Percentiles rank a stretch among this genome's conserved stretches.
These are phyloP conservation scores for Actinernus sp. DNA, from an alignment of 92 coral and sea anemone species.

Conservation along the genomic window DNA sequence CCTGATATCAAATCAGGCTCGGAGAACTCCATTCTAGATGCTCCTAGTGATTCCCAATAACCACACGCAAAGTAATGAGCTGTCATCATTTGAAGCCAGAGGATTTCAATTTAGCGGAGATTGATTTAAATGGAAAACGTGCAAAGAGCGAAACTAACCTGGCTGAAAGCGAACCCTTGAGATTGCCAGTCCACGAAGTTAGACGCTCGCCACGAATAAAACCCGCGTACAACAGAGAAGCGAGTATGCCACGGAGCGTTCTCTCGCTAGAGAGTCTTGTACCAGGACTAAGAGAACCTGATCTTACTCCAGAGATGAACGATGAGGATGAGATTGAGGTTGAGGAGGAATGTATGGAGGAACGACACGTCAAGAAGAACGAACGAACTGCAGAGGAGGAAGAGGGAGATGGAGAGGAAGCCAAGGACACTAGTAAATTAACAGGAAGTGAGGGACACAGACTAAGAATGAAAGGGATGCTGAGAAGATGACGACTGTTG, in stretches of 20 bases:
- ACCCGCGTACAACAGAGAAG: background rate
- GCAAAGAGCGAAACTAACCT: constrained; percentile 39
- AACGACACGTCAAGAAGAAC: background rate
- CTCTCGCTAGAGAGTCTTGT: constrained; percentile 12
- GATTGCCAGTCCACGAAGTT: background rate
- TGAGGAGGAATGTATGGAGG: background rate
- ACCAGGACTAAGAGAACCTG: constrained; percentile 19
- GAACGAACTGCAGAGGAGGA: constrained; percentile 34
- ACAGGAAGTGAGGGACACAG: constrained; percentile 3
- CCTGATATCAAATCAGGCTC: background rate
- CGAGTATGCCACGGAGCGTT: background rate
- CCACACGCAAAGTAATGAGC: constrained; percentile 40
- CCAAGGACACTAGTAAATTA: constrained; percentile 19
- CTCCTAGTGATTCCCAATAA: background rate
- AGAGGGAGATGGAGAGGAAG: constrained; percentile 34
- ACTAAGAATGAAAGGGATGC: constrained; percentile 12
- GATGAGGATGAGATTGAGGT: background rate
- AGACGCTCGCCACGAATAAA: background rate
- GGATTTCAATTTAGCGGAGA: background rate
- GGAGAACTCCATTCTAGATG: background rate
- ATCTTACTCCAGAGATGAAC: constrained; percentile 7
- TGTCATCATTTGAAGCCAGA: constrained; percentile 11
- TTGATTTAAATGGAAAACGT: background rate
- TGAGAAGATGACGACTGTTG: constrained; percentile 73
- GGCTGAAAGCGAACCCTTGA: background rate